Evolutionary conservation across 2,888 invertebrate genomes (phyloP).

Genomic region (Agonopterix alstromeriana): DNA sequence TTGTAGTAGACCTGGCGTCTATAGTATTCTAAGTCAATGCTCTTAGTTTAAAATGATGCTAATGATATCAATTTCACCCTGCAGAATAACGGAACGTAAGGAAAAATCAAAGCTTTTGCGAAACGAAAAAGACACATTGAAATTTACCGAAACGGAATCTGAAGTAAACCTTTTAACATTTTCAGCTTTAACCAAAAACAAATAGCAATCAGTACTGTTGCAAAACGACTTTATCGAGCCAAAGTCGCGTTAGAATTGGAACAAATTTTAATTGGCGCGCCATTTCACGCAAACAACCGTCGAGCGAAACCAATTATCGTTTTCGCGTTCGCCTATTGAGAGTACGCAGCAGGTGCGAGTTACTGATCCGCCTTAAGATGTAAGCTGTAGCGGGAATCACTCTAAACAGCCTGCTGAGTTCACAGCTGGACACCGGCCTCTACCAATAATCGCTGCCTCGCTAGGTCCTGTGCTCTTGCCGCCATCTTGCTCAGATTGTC

Average conservation of each 20-base stretch:
- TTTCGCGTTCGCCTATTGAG: conserved; percentile 65
- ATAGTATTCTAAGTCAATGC: no score
- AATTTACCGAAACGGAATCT: not conserved
- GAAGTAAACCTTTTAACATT: not conserved
- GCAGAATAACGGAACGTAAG: no score
- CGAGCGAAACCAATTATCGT: conserved; percentile 69
- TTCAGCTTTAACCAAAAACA: not conserved
- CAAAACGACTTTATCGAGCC: conserved; percentile 3
- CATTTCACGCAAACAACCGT: conserved; percentile 60
- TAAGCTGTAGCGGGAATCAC: not conserved
- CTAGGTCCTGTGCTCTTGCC: no score
- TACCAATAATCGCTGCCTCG: no score
- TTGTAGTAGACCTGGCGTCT: no score
- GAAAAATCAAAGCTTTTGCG: no score
- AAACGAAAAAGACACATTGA: no score
- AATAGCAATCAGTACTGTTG: not conserved
- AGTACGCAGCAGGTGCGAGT: conserved; percentile 66
- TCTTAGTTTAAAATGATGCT: no score
- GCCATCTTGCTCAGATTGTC: no score
- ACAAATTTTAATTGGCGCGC: conserved; percentile 64
- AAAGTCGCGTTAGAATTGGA: conserved; percentile 15
- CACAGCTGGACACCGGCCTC: no score
- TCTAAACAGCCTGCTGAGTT: no score
- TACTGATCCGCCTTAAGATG: conserved; percentile 24
- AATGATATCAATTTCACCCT: no score